Evolutionary conservation across 2,797 vertebrate species (phyloP), one percentile per base, ranked within the genome.

Genomic region (Lagodon rhomboides): DNA sequence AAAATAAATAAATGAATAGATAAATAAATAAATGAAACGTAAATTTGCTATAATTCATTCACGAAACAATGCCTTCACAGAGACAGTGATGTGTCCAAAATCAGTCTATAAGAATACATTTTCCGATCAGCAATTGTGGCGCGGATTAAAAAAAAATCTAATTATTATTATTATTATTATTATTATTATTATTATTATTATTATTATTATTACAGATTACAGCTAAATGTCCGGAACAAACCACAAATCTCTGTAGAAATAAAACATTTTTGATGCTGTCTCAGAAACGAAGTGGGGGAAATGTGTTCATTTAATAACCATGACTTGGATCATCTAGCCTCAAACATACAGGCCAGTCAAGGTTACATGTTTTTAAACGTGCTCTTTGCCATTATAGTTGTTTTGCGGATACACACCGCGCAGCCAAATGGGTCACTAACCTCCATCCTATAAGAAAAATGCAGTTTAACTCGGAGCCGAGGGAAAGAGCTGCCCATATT

Each of bases 341-440:
- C 44, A 56, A 53, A 59, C 80, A 74, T 15, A 5, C 0, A 66
- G 49, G 34, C 56, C 74, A 86, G 75, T 86, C 81, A 80, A 87
- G 84, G 91, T 87, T 88, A 54, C 82, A 30, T 84, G 87, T 88
- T 67, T 85, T 58, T 50, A 77, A 85, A 84, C 71, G 1, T 81
- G 93, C 88, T 87, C 93, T 92, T 92, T 93, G 92, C 86, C 90
- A 78, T 75, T 30, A 8, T 1, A 22, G 55, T 69, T 89, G 87
- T 87, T 88, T 87, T 82, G 77, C 78, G 85, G 61, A 77, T 77
- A 83, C 85, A 86, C 68, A 41, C 56, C 38, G 44, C 64, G 30
- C 0, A 74, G 80, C 84, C 80, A 82, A 63, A 3, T 83, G 79
- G 90, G 92, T 93, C 93, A 92, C 80, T 77, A 91, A 91, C 92